Evolutionary conservation across 2,888 invertebrate genomes (phyloP), one percentile per base, ranked within the genome.

Genomic region (Pseudoips prasinana): DNA sequence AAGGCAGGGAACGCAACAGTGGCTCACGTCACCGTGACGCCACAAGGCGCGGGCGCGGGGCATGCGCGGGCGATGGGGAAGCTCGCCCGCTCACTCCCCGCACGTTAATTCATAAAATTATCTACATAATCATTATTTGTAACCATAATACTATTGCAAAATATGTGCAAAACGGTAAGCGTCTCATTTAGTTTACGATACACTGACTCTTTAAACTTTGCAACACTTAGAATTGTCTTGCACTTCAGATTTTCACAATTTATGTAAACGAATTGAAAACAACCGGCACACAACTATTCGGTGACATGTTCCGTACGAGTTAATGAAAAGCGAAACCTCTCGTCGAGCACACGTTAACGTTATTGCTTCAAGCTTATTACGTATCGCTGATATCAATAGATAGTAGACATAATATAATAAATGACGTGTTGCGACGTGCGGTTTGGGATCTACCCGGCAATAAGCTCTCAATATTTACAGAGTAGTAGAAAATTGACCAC

Each of bases 391-490:
- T 71, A 72, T 72, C 72, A 64, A 73, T 76, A 71, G 64, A 66
- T 67, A 67, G 64, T 68, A 73, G 67, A 73, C 70, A 73, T 55
- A 58, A 58, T 61, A 66, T 73, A 71, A 74, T 73, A 73, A 73
- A 71, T 64, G 64, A 73, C 67, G 73, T 82, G 79, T 78, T 76
- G 84, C 81, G 72, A 77, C 70, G 83, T 84, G 87, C 85, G 69
- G 64, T 66, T 72, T 73, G 83, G 79, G 80, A 72, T 75, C 73
- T 77, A 78, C 83, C 84, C 83, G 81, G 83, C 86, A 73, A 71
- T 81, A 87, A 88, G 88, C 88, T 83, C 84, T 82, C 82, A 75
- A 73, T 86, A 88, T 87, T 79, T 87, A 86, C 86, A 87, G 73
- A 83, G 74, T 81, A 82, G 79, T 87, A 87, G 79, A 85, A 85